Evolutionary conservation across 92 coral and sea anemone species (phyloP).

Genomic region (Montipora capitata): DNA sequence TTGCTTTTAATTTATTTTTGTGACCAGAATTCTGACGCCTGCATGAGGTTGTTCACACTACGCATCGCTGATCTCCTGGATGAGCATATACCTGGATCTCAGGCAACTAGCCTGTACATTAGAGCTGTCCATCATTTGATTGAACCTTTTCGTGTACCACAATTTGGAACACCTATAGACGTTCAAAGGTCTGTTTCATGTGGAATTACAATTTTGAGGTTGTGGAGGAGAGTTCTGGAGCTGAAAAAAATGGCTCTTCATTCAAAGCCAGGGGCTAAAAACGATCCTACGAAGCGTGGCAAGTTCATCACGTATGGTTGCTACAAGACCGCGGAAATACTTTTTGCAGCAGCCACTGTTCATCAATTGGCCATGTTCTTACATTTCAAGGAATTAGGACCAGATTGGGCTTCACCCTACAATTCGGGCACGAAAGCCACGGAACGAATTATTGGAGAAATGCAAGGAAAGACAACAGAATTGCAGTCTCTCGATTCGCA

Average conservation of each 20-base stretch:
- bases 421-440: conserved; percentile 71
- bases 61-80: conserved; percentile 41
- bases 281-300: conserved; percentile 44
- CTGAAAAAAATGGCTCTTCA: conserved; percentile 35
- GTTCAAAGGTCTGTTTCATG: conserved; percentile 66
- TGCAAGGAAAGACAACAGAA: conserved; percentile 61
- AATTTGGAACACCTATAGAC: conserved; percentile 57
- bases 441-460: conserved; percentile 48
- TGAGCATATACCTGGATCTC: conserved; percentile 57
- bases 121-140: too few species aligned
- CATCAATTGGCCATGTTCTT: conserved; percentile 73
- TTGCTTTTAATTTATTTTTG: conserved; percentile 59
- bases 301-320: conserved; percentile 49
- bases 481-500: conserved; percentile 50
- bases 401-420: conserved; percentile 59
- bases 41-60: conserved; percentile 39
- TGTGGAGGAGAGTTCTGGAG: too few species aligned
- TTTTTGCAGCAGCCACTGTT: conserved; percentile 43
- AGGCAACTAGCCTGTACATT: conserved; percentile 65
- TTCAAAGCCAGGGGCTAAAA: conserved; percentile 48
- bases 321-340: conserved; percentile 58
- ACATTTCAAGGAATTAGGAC: conserved; percentile 52
- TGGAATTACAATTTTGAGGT: too few species aligned
- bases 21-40: conserved; percentile 66
- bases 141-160: too few species aligned